Conservation (phyloP, 2,888 invertebrate species). For the Fragum fragum region DNA sequence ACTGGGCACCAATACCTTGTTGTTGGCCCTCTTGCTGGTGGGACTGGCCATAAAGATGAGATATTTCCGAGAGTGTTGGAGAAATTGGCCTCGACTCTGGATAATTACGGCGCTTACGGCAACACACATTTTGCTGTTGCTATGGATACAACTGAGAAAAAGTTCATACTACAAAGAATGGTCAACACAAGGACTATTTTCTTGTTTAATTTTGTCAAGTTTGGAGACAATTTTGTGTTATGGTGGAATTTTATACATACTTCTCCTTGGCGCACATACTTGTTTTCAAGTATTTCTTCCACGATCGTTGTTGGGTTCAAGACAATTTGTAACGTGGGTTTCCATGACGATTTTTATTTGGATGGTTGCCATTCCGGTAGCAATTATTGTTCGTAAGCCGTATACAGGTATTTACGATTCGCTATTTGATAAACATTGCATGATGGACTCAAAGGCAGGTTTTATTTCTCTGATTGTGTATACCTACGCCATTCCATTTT, state of each 20-base stretch:
- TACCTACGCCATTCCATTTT: constrained; percentile 24
- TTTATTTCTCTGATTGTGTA: constrained; percentile 23
- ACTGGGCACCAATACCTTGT: constrained; percentile 8
- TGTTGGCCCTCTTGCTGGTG: constrained; percentile 5
- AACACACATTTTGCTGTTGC: constrained; percentile 10
- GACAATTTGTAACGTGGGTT: constrained; percentile 29
- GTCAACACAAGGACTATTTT: background rate
- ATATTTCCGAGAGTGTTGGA: constrained; percentile 23
- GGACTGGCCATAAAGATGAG: constrained; percentile 21
- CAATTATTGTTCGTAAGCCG: constrained; percentile 9
- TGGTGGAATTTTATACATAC: constrained; percentile 8
- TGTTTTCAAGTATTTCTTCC: constrained; percentile 23
- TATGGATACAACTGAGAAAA: constrained; percentile 18
- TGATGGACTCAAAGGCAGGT: constrained; percentile 11
- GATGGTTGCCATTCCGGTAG: constrained; percentile 26
- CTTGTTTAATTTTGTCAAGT: constrained; percentile 20
- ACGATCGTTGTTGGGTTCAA: constrained; percentile 5
- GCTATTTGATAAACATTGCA: constrained; percentile 8
- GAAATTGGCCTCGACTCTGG: constrained; percentile 26
- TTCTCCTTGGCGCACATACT: constrained; percentile 15
- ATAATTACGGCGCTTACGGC: constrained; percentile 4
- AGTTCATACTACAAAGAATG: constrained; percentile 4
- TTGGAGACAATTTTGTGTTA: constrained; percentile 21
- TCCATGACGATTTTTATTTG: constrained; percentile 25
- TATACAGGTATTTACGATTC: constrained; percentile 20